Evolutionary conservation across 2,797 vertebrate genomes (phyloP).

Genomic region (Semotilus atromaculatus): DNA sequence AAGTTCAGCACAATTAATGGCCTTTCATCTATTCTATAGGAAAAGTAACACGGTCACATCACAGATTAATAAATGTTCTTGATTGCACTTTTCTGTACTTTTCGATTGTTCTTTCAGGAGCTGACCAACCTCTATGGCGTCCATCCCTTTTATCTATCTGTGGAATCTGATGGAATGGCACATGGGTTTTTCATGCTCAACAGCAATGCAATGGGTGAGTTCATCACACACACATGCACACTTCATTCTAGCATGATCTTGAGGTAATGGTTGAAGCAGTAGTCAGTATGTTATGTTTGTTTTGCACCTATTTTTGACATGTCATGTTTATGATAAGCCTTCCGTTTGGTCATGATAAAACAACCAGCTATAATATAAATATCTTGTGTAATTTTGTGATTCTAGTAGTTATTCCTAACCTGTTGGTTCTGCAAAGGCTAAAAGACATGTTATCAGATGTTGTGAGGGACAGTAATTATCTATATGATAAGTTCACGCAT

Average conservation of each 20-base stretch:
- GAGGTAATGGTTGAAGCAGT: not conserved
- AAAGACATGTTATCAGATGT: too few species aligned
- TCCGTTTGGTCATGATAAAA: not conserved
- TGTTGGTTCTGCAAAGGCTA: too few species aligned
- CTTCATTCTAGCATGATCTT: not conserved
- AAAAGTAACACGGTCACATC: not conserved
- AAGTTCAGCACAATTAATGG: not conserved
- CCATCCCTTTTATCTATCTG: conserved; percentile 88
- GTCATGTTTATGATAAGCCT: not conserved
- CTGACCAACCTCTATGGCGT: conserved; percentile 85
- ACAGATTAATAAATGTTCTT: not conserved
- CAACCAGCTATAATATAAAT: not conserved
- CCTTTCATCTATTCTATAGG: not conserved
- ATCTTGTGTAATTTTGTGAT: not conserved
- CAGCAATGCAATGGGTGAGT: conserved; percentile 79
- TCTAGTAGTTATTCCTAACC: too few species aligned
- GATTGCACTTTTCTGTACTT: conserved; percentile 3
- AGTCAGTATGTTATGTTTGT: not conserved
- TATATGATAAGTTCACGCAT: too few species aligned
- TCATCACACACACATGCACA: not conserved
- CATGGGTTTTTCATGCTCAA: conserved; percentile 91
- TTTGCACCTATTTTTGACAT: not conserved
- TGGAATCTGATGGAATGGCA: conserved; percentile 82
- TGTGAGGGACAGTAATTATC: too few species aligned
- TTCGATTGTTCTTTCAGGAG: conserved; percentile 73